Percentiles rank a stretch among this genome's conserved stretches.
These are phyloP conservation scores for Lates japonicus DNA, from an alignment of 2,797 vertebrate species.

Conservation along the genomic window DNA sequence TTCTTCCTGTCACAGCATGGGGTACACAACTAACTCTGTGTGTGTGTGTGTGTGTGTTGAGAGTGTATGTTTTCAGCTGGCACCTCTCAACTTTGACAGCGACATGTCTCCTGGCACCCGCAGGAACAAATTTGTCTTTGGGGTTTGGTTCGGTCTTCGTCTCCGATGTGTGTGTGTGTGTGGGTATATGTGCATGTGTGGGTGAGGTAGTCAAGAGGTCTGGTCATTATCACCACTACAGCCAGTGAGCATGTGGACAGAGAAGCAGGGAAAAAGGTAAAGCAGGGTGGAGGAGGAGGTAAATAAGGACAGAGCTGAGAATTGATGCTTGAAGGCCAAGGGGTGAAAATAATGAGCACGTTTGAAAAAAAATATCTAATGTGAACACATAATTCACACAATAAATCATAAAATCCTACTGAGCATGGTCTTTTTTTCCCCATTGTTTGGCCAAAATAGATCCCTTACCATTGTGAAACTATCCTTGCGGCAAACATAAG, in stretches of 20 bases:
- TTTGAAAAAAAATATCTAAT: background rate
- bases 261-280: conserved; percentile 41
- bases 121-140: conserved; percentile 89
- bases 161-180: conserved; percentile 73
- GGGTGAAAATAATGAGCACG: conserved; percentile 25
- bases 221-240: conserved; percentile 90
- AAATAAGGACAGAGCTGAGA: conserved; percentile 40
- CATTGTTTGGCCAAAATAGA: conserved; percentile 25
- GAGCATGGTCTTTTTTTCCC: background rate
- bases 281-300: conserved; percentile 38
- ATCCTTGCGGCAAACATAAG: conserved; percentile 26
- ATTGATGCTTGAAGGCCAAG: background rate
- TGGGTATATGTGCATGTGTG: conserved; percentile 43
- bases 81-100: conserved; percentile 78
- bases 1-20: conserved; percentile 85
- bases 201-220: conserved; percentile 81
- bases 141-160: conserved; percentile 87
- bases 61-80: conserved; percentile 79
- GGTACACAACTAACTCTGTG: conserved; percentile 59
- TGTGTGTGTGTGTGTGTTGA: conserved; percentile 34
- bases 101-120: conserved; percentile 87
- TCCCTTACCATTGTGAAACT: conserved; percentile 19
- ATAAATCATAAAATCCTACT: background rate
- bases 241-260: conserved; percentile 72
- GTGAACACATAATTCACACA: conserved; percentile 11